Base-by-base conservation (phyloP, 2,888 invertebrate species). In the Lampropteryx suffumata region DNA sequence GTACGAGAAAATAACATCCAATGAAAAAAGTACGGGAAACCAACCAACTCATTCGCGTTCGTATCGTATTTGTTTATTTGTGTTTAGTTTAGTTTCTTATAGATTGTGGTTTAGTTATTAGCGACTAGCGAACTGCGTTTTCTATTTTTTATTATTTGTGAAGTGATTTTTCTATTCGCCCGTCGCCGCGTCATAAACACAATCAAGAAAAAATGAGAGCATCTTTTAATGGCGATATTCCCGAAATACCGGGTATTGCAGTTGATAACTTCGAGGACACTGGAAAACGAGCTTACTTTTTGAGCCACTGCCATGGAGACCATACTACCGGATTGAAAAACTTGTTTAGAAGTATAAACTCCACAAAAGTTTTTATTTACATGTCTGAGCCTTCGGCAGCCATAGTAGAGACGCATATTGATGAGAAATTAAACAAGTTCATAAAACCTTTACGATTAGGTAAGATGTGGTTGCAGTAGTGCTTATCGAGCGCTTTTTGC, bases 291-390 rank as follows among this genome's bases (percentile, higher is more conserved):
- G 89, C 89, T 0, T 94, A 91, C 72, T 94, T 94, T 66, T 67
- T 94, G 3, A 94, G 93, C 24, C 94, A 94, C 63, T 93, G 92
- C 56, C 94, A 94, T 59, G 60, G 66, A 0, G 94, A 94, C 70
- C 94, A 94, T 62, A 92, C 92, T 65, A 45, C 67, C 3, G 94
- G 94, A 0, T 64, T 94, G 1, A 0, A 27, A 0, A 24, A 6
- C 0, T 64, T 82, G 1, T 37, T 67, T 0, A 13, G 54, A 0
- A 4, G 11, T 11, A 35, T 35, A 21, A 8, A 11, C 21, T 1
- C 35, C 2, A 21, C 52, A 59, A 53, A 69, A 0, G 58, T 67
- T 0, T 71, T 39, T 47, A 75, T 86, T 1, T 81, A 79, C 14
- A 78, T 74, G 50, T 73, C 78, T 0, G 68, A 74, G 11, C 36